Evolutionary conservation across 2,113 vertebrate genomes (phyloP), one percentile per base, ranked within the genome.

Genomic region (Cyprinodon variegatus): DNA sequence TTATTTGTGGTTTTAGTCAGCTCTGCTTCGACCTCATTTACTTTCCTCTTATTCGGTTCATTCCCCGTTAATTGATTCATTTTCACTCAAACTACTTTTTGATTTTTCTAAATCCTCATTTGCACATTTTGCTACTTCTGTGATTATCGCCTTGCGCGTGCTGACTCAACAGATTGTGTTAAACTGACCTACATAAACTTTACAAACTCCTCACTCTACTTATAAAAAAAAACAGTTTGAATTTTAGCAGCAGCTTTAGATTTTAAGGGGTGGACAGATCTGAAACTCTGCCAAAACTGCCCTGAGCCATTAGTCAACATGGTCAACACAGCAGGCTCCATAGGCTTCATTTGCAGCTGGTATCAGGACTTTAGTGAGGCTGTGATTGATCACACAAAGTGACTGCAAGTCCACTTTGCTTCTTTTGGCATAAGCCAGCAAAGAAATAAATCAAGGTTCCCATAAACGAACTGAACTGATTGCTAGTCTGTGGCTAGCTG

Each of bases 221-320:
- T 80, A 76, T 29, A 29, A 29, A 29, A 76, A 66, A 65, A 73
- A 73, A 39, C 46, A 59, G 62, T 76, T 45, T 37, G 39, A 78
- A 73, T 61, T 75, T 76, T 68, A 76, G 40, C 17, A 45, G 68
- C 14, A n/a, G 38, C 53, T 67, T 72, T 37, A 22, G 61, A 63
- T 71, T 71, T 79, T 40, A 74, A 61, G 17, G 61, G 60, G 57
- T 36, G 40, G 20, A 78, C 65, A 40, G 22, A 38, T 62, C 3
- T 3, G 72, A 78, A 78, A 20, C 37, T 40, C 69, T 75, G 71
- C 77, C 75, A 67, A 76, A 81, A 59, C 20, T 6, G 6, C 77
- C 76, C 20, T 36, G 43, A 14, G 12, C 43, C 57, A 76, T 80
- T 84, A 53, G 70, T 88, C 81, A 82, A 68, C 74, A 77, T 48